Base-by-base conservation (phyloP, 1,140 invertebrate species). In the Tetramorium simillimum region DNA sequence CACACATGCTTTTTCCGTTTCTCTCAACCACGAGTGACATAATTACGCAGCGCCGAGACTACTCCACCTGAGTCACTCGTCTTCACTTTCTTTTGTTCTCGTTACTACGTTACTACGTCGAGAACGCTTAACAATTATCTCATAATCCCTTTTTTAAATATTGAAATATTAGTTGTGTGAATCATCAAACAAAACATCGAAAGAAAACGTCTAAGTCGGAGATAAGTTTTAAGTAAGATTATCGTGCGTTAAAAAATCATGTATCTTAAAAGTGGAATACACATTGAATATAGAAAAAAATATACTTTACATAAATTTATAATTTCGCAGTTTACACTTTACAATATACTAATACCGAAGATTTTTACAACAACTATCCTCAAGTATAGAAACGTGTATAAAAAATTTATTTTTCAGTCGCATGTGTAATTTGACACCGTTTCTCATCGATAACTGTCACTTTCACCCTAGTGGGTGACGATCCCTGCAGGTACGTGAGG, bases 1-100 rank as follows among this genome's bases (percentile, higher is more conserved):
- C 84, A 67, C 51, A 70, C 37, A 63, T 78, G 62, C 60, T 58
- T 82, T 87, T 85, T 84, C 81, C 33, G 43, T 85, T 85, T 89
- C 10, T 53, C n/a, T 58, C 81, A 63, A 53, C 43, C 86, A 91
- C 87, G 85, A 89, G 91, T 93, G 92, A 93, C 92, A 93, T 93
- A 93, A 93, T 93, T 93, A 92, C 88, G 80, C 88, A 87, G 60
- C 67, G 88, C 67, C 14, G 73, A 91, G 87, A 88, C 86, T 89
- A 73, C 88, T 87, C 72, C 89, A 92, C 90, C 91, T 93, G 91
- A 92, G 89, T 92, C 91, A 93, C 87, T 91, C 63, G 82, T 88
- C 82, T 85, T 90, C 86, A 62, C 82, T 89, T 89, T 82, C 81
- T 90, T 87, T 89, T 89, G 73, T 90, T 87, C 87, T 86, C 69